Percentiles rank a stretch among this genome's conserved stretches.
Evolutionary conservation across 2,113 vertebrate species (phyloP).

Genomic region (Hassar affinis): DNA sequence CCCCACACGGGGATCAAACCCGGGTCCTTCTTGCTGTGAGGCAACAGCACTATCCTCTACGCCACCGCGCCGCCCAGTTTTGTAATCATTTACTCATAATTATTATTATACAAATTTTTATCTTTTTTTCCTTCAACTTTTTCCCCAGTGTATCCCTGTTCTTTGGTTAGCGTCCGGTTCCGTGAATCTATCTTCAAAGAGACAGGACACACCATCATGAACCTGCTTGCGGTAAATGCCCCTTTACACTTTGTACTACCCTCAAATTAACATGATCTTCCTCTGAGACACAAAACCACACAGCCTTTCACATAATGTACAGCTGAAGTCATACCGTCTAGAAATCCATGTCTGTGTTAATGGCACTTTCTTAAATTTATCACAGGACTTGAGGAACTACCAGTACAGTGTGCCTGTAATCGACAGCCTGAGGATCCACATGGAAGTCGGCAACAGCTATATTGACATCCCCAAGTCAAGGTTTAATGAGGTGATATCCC

Average conservation of each 20-base stretch:
- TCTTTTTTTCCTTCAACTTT: neutral
- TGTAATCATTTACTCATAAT: neutral
- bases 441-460: constrained; percentile 93
- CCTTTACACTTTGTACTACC: neutral
- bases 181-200: constrained; percentile 86
- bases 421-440: constrained; percentile 85
- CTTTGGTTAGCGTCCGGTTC: constrained; percentile 80
- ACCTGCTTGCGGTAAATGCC: constrained; percentile 87
- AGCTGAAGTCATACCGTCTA: neutral
- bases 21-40: no score
- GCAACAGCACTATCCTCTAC: no score
- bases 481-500: constrained; percentile 79
- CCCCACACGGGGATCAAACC: no score
- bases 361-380: constrained; percentile 10
- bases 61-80: no score
- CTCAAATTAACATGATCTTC: neutral
- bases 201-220: constrained; percentile 92
- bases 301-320: neutral
- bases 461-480: constrained; percentile 87
- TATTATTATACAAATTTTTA: neutral
- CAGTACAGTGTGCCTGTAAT: constrained; percentile 87
- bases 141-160: constrained; percentile 80
- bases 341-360: neutral
- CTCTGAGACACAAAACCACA: neutral
- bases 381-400: constrained; percentile 90